Evolutionary conservation across 2,113 vertebrate genomes (phyloP).

Genomic region (Poeciliopsis turrubarensis): DNA sequence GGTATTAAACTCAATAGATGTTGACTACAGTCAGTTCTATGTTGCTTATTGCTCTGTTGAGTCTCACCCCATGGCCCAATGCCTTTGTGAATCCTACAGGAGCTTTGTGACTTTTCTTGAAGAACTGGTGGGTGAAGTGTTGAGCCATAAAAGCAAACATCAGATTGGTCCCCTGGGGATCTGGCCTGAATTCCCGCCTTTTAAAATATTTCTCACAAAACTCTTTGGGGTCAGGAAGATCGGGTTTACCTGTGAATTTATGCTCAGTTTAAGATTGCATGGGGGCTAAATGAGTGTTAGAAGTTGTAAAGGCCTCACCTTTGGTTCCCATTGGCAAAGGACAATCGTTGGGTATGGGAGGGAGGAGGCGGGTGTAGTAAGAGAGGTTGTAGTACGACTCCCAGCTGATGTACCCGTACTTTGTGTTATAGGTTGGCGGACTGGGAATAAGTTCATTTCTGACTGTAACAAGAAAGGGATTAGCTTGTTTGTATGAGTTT

Average conservation of each 20-base stretch:
- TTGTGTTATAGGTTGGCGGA: conserved; percentile 91
- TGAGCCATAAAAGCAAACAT: conserved; percentile 98
- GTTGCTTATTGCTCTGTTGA: background rate
- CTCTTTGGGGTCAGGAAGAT: conserved; percentile 84
- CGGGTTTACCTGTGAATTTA: conserved; percentile 80
- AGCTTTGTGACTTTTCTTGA: conserved; percentile 87
- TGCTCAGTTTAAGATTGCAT: background rate
- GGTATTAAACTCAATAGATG: background rate
- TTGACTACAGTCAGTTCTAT: background rate
- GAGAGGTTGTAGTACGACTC: conserved; percentile 90
- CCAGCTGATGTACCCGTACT: conserved; percentile 91
- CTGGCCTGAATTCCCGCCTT: conserved; percentile 85
- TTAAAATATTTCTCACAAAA: conserved; percentile 83
- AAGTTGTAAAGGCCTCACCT: conserved; percentile 76
- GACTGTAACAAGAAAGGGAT: conserved; percentile 68
- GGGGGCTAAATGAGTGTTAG: background rate
- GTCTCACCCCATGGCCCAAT: conserved; percentile 90
- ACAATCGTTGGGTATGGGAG: conserved; percentile 88
- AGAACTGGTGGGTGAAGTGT: conserved; percentile 98
- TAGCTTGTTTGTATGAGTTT: background rate
- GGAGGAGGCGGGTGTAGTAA: conserved; percentile 91
- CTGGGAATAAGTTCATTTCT: conserved; percentile 90
- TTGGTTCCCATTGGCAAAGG: conserved; percentile 90
- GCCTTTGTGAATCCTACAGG: conserved; percentile 89
- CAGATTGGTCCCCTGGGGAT: conserved; percentile 89